These are phyloP conservation scores for Diabrotica undecimpunctata DNA, from an alignment of 1,140 invertebrate genomes.

Conservation along the genomic window DNA sequence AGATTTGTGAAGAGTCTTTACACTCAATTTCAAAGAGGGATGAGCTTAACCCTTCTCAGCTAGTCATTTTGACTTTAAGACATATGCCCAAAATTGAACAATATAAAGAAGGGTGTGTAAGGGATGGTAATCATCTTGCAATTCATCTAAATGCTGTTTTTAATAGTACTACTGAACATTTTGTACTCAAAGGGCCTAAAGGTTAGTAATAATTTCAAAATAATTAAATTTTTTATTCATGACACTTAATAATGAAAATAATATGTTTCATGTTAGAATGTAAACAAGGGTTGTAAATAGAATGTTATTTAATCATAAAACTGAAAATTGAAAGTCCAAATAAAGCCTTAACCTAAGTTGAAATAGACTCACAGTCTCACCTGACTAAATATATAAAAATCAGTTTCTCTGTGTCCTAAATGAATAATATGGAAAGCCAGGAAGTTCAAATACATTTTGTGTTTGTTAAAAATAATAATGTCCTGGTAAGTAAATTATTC, in stretches of 20 bases:
- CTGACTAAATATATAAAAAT: too few species aligned
- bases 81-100: slow-evolving; percentile 48
- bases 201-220: neutral
- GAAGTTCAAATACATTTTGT: too few species aligned
- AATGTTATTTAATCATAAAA: too few species aligned
- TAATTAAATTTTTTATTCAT: neutral
- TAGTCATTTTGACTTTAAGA: slow-evolving; percentile 49
- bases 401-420: too few species aligned
- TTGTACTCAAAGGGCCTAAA: slow-evolving; percentile 40
- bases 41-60: slow-evolving; percentile 50
- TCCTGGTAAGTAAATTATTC: too few species aligned
- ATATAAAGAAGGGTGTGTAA: slow-evolving; percentile 49
- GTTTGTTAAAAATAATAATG: too few species aligned
- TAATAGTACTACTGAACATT: slow-evolving; percentile 34
- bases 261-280: neutral
- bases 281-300: too few species aligned
- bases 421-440: too few species aligned
- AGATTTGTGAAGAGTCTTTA: slow-evolving; percentile 53
- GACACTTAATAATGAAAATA: neutral
- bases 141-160: slow-evolving; percentile 46
- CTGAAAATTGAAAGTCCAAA: too few species aligned
- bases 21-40: slow-evolving; percentile 42
- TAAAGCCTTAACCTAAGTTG: too few species aligned
- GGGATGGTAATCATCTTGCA: slow-evolving; percentile 52
- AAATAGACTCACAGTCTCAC: too few species aligned